Evolutionary conservation across 2,888 invertebrate species (phyloP).

Genomic region (Lasius platythorax): DNA sequence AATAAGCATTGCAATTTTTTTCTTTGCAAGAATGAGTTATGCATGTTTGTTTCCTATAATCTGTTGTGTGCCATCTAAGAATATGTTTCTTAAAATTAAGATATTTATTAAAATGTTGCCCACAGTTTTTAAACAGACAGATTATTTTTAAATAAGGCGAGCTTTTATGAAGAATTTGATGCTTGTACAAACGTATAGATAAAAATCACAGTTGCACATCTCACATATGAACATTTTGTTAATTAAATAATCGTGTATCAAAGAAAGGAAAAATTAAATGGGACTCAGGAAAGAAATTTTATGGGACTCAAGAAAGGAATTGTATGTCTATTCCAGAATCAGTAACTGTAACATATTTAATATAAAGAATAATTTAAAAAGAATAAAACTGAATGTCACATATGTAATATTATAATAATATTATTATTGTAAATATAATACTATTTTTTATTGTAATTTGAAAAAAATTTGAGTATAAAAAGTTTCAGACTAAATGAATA

Average conservation of each 20-base stretch:
- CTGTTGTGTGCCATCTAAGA: slow-evolving; percentile 12
- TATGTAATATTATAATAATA: too few species aligned
- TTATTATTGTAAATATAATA: too few species aligned
- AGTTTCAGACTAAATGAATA: too few species aligned
- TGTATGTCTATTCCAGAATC: too few species aligned
- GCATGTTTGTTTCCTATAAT: not conserved
- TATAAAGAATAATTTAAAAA: too few species aligned
- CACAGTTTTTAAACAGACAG: not conserved
- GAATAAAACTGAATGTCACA: too few species aligned
- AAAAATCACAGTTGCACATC: slow-evolving; percentile 1
- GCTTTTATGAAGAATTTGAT: slow-evolving; percentile 18
- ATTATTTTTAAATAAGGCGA: not conserved
- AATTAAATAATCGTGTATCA: not conserved
- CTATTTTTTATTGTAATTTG: too few species aligned
- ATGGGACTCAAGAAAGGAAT: not conserved
- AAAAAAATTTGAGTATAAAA: too few species aligned
- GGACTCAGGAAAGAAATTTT: not conserved
- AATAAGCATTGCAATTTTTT: slow-evolving; percentile 5
- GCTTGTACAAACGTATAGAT: slow-evolving; percentile 1
- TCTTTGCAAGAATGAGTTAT: slow-evolving; percentile 1
- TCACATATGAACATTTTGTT: not conserved
- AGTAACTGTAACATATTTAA: too few species aligned
- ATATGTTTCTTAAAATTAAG: slow-evolving; percentile 9
- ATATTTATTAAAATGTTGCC: slow-evolving; percentile 17
- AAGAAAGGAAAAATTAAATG: not conserved